Conservation (phyloP, 1,140 invertebrate species). For the Diplogasteroides magnus region DNA sequence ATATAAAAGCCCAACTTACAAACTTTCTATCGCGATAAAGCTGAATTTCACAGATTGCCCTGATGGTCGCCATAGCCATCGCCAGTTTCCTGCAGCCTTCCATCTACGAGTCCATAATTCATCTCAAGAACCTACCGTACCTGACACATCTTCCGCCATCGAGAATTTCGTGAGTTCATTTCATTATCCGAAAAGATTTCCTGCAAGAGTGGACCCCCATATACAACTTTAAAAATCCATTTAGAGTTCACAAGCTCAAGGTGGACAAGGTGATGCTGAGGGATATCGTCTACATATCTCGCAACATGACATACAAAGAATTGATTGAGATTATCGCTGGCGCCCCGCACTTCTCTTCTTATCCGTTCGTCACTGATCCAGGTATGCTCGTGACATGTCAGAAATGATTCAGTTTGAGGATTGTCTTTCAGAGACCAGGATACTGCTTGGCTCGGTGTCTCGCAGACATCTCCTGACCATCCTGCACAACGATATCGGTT, state of each 20-base stretch:
- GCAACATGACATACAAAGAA: slow-evolving; percentile 51
- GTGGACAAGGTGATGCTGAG: slow-evolving; percentile 53
- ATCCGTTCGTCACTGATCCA: slow-evolving; percentile 54
- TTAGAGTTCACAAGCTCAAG: slow-evolving; percentile 51
- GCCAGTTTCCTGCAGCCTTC: slow-evolving; percentile 86
- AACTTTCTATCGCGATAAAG: too few species aligned
- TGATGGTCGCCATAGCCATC: slow-evolving; percentile 85
- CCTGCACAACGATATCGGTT: too few species aligned
- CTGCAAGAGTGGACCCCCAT: too few species aligned
- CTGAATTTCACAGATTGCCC: slow-evolving; percentile 65
- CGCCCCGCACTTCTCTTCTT: slow-evolving; percentile 48
- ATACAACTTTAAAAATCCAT: background rate
- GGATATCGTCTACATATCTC: slow-evolving; percentile 52
- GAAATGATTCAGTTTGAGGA: background rate
- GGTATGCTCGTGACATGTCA: slow-evolving; percentile 31
- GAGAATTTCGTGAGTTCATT: slow-evolving; percentile 27
- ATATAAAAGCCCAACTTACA: too few species aligned
- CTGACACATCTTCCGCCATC: slow-evolving; percentile 65
- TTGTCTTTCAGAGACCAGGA: slow-evolving; percentile 57
- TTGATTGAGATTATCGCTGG: slow-evolving; percentile 44
- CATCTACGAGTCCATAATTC: slow-evolving; percentile 94
- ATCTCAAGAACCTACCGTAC: slow-evolving; percentile 93
- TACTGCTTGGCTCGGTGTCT: slow-evolving; percentile 59
- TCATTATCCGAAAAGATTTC: slow-evolving; percentile 7
- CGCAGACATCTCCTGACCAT: slow-evolving; percentile 58